phyloP scores from a whole-genome alignment of 2,888 invertebrate genomes.

The Dendrolimus pini region DNA sequence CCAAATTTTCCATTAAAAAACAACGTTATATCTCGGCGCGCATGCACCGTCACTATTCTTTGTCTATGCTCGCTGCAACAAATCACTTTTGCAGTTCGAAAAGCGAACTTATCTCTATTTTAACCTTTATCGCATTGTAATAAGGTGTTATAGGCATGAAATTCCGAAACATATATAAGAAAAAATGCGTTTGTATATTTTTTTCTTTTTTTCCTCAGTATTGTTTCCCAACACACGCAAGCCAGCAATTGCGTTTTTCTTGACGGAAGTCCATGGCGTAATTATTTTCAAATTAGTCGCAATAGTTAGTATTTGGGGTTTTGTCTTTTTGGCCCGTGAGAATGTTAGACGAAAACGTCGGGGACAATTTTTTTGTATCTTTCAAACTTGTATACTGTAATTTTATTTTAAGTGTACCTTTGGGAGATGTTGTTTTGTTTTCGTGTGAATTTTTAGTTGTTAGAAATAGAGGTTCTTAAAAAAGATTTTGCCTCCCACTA shows the following conservation, averaged over 20 bases:
- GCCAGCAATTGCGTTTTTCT: conserved; percentile 59
- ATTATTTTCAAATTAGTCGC: conserved; percentile 70
- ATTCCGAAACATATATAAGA: not conserved
- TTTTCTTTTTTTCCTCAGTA: conserved; percentile 39
- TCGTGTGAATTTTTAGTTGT: not conserved
- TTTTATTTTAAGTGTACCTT: not conserved
- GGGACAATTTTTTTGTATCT: conserved; percentile 2
- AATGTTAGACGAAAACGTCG: not conserved
- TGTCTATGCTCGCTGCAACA: not conserved
- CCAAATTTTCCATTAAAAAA: not conserved
- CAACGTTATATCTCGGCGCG: not conserved
- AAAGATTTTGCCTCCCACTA: no score
- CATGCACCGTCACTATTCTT: not conserved
- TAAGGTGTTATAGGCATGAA: not conserved
- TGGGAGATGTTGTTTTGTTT: not conserved
- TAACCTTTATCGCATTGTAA: not conserved
- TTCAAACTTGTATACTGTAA: not conserved
- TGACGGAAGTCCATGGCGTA: conserved; percentile 55
- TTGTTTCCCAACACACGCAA: conserved; percentile 63
- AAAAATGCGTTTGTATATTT: conserved; percentile 4
- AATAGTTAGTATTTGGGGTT: conserved; percentile 45
- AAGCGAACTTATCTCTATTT: not conserved
- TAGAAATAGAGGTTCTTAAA: not conserved
- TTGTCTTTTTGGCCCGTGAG: conserved; percentile 20
- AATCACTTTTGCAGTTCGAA: not conserved